Conservation (phyloP, 2,888 invertebrate genomes). For the Caenorhabditis zanzibari region DNA sequence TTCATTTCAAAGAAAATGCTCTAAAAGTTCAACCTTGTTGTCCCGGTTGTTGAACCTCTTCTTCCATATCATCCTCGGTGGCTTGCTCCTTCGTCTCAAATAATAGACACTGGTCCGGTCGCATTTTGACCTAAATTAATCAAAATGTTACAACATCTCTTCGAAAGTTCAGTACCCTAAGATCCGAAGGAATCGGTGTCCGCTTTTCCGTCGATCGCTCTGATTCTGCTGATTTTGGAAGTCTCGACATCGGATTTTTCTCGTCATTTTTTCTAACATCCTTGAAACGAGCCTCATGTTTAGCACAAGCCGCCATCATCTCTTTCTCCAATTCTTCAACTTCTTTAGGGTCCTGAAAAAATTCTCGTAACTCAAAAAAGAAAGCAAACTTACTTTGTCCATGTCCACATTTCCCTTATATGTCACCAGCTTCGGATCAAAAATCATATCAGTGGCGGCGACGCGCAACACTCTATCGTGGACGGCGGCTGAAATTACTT, state of each 20-base stretch:
- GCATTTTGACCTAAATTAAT: constrained; percentile 24
- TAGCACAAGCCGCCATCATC: constrained; percentile 3
- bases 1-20: too few relatives aligned
- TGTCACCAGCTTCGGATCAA: constrained; percentile 13
- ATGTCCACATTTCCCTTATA: constrained; percentile 27
- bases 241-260: constrained; percentile 1
- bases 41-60: background rate
- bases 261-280: constrained; percentile 13
- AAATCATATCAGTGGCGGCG: constrained; percentile 31
- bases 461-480: constrained; percentile 18
- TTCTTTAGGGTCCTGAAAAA: constrained; percentile 22
- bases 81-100: constrained; percentile 23
- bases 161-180: background rate
- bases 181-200: constrained; percentile 3
- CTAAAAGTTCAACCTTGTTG: background rate
- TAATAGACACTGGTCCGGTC: constrained; percentile 20
- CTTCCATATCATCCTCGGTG: constrained; percentile 12
- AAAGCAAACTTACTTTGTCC: constrained; percentile 19
- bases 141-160: background rate
- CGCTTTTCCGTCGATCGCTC: constrained; percentile 24
- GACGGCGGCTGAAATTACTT: constrained; percentile 5
- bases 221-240: constrained; percentile 9
- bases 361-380: background rate
- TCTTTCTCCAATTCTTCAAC: constrained; percentile 20
- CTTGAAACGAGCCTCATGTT: constrained; percentile 22